phyloP scores from a whole-genome alignment of 2,888 invertebrate species.

The Alentia gelatinosa region DNA sequence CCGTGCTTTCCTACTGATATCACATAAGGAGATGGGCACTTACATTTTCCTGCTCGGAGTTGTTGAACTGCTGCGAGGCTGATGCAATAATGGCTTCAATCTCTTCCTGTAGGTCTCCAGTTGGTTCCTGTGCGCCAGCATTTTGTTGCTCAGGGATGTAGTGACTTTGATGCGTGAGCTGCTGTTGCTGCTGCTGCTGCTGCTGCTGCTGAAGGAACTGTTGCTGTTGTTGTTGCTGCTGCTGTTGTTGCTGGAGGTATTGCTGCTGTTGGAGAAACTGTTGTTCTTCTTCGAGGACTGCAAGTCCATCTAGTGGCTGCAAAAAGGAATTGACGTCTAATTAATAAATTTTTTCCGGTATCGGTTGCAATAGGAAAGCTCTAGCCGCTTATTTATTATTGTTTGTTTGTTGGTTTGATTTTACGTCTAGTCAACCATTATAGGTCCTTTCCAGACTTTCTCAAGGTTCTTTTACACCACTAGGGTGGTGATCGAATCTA shows the following conservation, averaged over 20 bases:
- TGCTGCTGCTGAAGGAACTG: constrained; percentile 37
- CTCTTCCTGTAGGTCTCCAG: constrained; percentile 1
- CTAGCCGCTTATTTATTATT: too few relatives aligned
- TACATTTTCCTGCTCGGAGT: neutral
- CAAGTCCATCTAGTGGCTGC: neutral
- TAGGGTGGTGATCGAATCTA: too few relatives aligned
- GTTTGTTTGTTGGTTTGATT: too few relatives aligned
- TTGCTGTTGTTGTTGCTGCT: neutral
- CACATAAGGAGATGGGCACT: neutral
- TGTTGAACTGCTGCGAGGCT: neutral
- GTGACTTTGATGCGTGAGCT: constrained; percentile 13
- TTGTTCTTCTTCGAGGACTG: constrained; percentile 9
- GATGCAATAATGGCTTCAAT: constrained; percentile 44
- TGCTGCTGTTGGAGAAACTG: neutral
- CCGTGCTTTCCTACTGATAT: too few relatives aligned
- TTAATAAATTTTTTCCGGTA: too few relatives aligned
- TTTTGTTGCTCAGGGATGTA: too few relatives aligned
- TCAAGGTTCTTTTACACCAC: too few relatives aligned
- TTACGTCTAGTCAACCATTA: too few relatives aligned
- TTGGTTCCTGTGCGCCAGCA: neutral
- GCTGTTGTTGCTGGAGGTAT: neutral
- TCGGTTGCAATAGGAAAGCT: too few relatives aligned
- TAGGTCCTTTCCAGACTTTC: too few relatives aligned
- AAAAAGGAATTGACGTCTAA: neutral
- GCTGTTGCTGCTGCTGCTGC: constrained; percentile 22